These are phyloP conservation scores for Drosophila equinoxialis DNA, from an alignment of 1,140 invertebrate species.

Conservation along the genomic window DNA sequence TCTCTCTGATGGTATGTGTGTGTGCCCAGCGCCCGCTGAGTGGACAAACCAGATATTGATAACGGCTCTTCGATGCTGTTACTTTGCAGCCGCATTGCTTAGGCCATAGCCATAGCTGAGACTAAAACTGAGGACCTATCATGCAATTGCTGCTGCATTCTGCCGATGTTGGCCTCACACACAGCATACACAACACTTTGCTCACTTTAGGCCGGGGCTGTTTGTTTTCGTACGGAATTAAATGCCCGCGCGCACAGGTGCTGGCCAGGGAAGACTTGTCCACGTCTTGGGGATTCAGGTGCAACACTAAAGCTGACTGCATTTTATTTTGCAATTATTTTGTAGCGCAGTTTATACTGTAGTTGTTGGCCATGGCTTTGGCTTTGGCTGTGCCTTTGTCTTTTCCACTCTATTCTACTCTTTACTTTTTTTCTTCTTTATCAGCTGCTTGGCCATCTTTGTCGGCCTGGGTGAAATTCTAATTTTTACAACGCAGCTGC, in stretches of 20 bases:
- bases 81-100: conserved; percentile 73
- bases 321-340: conserved; percentile 81
- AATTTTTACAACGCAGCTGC: conserved; percentile 78
- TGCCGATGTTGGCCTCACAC: conserved; percentile 49
- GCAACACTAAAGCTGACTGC: conserved; percentile 63
- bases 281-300: conserved; percentile 52
- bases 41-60: conserved; percentile 83
- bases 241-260: conserved; percentile 72
- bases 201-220: conserved; percentile 44
- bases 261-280: conserved; percentile 46
- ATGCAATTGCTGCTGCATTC: conserved; percentile 74
- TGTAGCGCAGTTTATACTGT: conserved; percentile 68
- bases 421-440: conserved; percentile 33
- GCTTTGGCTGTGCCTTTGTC: conserved; percentile 49
- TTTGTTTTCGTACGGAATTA: conserved; percentile 78
- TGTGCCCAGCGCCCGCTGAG: conserved; percentile 65
- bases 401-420: conserved; percentile 26
- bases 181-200: conserved; percentile 55
- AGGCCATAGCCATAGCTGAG: conserved; percentile 48
- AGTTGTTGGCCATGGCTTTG: conserved; percentile 49
- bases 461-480: conserved; percentile 50
- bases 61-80: conserved; percentile 82
- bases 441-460: conserved; percentile 53
- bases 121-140: conserved; percentile 51
- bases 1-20: conserved; percentile 22